Base-by-base conservation (phyloP, 2,113 vertebrate species). In the Plecotus auritus region DNA sequence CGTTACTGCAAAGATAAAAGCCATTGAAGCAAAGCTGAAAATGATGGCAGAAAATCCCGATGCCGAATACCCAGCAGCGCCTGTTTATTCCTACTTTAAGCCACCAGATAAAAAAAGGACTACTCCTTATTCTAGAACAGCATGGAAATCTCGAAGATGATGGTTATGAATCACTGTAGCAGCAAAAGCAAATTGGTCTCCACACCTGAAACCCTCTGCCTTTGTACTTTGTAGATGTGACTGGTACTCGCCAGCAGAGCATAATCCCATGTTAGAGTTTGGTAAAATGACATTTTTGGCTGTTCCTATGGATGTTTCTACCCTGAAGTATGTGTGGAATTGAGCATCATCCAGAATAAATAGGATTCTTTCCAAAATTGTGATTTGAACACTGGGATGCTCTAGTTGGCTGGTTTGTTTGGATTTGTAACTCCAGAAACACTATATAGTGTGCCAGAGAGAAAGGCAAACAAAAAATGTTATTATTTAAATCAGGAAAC, bases 41-140 rank as follows among this genome's bases (percentile, higher is more conserved):
- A 99, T 99, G 99, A 99, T 99, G 99, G 99, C 99, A 61, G 99
- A 99, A 97, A 99, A 99, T 85, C 99, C 99, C 9, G 99, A 99
- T 0, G 99, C 99, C 0, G 99, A 99, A 93, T 99, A 99, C 83
- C 98, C 99, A 0, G 99, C 99, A 30, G 99, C 99, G 0, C 99
- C 99, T 1, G 98, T 99, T 35, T 99, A 99, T 95, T 98, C 99
- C 74, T 99, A 99, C 98, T 99, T 99, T 98, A 99, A 99, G 89
- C 99, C 99, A 2, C 98, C 99, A 0, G 99, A 99, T 94, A 99
- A 99, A 98, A 99, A 99, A 98, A 99, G 99, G 98, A 99, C 99
- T 98, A 98, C 99, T 97, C 99, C 99, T 61, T 99, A 99, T 97
- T 98, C 98, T 97, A 99, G 98, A 97, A 97, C 98, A 89, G 98